Evolutionary conservation across 2,797 vertebrate species (phyloP), one percentile per base, ranked within the genome.

Genomic region (Propithecus perrieri): DNA sequence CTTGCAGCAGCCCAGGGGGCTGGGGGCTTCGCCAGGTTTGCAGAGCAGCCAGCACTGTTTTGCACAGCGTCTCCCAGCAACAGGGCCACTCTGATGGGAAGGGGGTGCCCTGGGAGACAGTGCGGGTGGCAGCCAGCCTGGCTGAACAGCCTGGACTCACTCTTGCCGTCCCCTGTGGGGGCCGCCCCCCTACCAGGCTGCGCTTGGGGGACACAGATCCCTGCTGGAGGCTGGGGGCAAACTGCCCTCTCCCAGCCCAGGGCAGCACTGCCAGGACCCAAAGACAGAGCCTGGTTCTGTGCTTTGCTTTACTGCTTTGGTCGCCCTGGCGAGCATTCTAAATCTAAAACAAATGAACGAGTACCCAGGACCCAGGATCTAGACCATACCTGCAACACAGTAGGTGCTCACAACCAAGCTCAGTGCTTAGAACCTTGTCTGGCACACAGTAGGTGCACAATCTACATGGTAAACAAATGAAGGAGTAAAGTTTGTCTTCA

Each of bases 31-130:
- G 87, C 96, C 93, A 97, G 97, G 95, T 97, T 96, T 97, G 95
- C 98, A 63, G 26, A 97, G 85, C 71, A 48, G 94, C 84, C 84
- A 65, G 74, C 91, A 92, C 80, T 98, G 98, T 98, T 98, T 98
- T 98, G 97, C 91, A 93, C 79, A 48, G 87, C 7, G 94, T 98
- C 96, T 98, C 98, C 97, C 95, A 96, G 98, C 98, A 98, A 98
- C 11, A 81, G 96, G 97, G 89, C 97, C 98, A 86, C 97, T 98
- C 92, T 88, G 94, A 96, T 97, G 90, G 95, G 94, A 96, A 96
- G 96, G 84, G 95, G 53, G 33, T 5, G 5, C 50, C 76, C 41
- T 10, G 0, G 38, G 78, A 83, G 30, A 26, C 4, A 0, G 48
- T 14, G 48, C 78, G 22, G 35, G 53, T 67, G 63, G 74, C 83